Evolutionary conservation across 2,797 vertebrate genomes (phyloP).

Genomic region (Cyclura pinguis): DNA sequence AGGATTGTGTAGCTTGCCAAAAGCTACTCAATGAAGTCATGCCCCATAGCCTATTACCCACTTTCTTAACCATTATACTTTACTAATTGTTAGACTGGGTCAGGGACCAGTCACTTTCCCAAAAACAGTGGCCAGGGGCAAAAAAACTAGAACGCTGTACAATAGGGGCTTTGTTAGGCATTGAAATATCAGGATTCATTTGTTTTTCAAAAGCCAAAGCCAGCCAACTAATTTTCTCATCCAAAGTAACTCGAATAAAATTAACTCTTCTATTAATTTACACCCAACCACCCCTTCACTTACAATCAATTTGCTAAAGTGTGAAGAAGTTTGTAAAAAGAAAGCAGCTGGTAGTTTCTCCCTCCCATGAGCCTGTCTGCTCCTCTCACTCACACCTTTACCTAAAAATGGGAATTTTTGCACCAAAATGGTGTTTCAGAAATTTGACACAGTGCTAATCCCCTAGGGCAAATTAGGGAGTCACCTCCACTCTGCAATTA

Average conservation of each 20-base stretch:
- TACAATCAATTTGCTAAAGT: background rate
- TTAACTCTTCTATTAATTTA: background rate
- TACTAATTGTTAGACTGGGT: no score
- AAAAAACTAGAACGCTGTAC: background rate
- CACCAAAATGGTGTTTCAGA: background rate
- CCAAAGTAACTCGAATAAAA: background rate
- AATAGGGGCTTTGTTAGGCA: background rate
- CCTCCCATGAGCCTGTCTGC: background rate
- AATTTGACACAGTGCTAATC: background rate
- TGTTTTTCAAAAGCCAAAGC: background rate
- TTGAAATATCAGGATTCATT: background rate
- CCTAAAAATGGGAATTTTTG: background rate
- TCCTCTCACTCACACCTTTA: background rate
- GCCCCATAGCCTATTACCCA: background rate
- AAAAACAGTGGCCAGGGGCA: background rate
- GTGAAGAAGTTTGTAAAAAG: background rate
- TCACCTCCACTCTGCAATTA: background rate
- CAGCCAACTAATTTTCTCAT: background rate
- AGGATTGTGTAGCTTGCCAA: background rate
- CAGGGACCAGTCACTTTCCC: background rate
- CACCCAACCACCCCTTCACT: background rate
- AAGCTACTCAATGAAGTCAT: background rate
- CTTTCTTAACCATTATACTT: no score
- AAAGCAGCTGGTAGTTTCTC: background rate
- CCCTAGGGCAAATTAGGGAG: background rate